Evolutionary conservation across 2,113 vertebrate genomes (phyloP), one percentile per base, ranked within the genome.

Genomic region (Motacilla alba): DNA sequence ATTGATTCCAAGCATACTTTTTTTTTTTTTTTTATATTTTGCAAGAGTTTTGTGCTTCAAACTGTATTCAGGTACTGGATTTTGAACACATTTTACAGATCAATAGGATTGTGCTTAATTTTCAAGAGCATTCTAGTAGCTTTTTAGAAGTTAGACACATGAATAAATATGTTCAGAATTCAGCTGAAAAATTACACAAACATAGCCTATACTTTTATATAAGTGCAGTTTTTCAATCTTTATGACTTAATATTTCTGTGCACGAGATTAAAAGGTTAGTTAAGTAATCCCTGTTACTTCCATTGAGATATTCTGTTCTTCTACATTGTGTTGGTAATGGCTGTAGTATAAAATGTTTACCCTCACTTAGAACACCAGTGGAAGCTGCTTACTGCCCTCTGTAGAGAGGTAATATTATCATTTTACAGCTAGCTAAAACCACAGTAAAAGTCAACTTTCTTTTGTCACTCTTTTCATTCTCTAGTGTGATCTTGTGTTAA

Each of bases 371-470:
- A 88, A 47, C 20, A 58, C 20, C 55, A 72, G 28, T 83, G 30
- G n/a, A 87, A 90, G 20, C 59, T 76, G 13, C 49, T 96, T 81
- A 63, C 31, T 94, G 66, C 14, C 22, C 63, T 59, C 21, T 73
- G 16, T 83, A 90, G 55, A 78, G 83, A 84, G 13, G 10, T 80
- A 81, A 41, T 89, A 89, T 58, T 93, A 77, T 72, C 70, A 68
- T 94, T 96, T 94, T 84, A 77, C 55, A 83, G 24, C 46, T 53
- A 69, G 55, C 14, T 90, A 87, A 96, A 94, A 81, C 12, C 24
- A 4, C 11, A 80, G 26, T 75, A 83, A 93, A 96, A 87, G 23
- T 83, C 67, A 85, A 49, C 37, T 70, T 89, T 92, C 37, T 75
- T 96, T 91, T 93, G 44, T 73, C 68, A 39, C 16, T 73, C 11